Conservation (phyloP, 2,113 vertebrate species). For the Scomber scombrus region DNA sequence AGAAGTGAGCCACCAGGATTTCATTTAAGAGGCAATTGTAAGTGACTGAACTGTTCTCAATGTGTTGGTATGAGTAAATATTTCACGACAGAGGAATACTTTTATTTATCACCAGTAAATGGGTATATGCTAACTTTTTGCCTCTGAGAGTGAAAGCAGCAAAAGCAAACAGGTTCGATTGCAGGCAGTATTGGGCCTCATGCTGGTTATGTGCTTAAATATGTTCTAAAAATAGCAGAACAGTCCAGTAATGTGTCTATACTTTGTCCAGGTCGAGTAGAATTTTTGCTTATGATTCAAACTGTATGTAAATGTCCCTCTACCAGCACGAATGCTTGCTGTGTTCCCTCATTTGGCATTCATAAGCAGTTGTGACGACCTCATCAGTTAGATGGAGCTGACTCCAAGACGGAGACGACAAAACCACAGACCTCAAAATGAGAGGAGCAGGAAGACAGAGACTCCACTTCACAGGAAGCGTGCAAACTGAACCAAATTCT, state of each 20-base stretch:
- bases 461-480: slow-evolving; percentile 78
- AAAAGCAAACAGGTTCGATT: slow-evolving; percentile 30
- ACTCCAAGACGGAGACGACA: slow-evolving; percentile 80
- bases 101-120: slow-evolving; percentile 40
- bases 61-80: slow-evolving; percentile 23
- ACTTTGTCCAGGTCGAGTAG: slow-evolving; percentile 59
- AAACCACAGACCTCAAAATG: slow-evolving; percentile 84
- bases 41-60: slow-evolving; percentile 54
- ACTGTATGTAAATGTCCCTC: slow-evolving; percentile 71
- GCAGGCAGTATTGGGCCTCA: not conserved
- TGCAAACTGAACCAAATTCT: slow-evolving; percentile 64
- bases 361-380: slow-evolving; percentile 81
- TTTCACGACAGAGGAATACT: slow-evolving; percentile 41
- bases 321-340: slow-evolving; percentile 18
- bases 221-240: slow-evolving; percentile 32
- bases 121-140: slow-evolving; percentile 16
- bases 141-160: slow-evolving; percentile 11
- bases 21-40: slow-evolving; percentile 53
- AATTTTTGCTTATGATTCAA: slow-evolving; percentile 72
- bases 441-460: slow-evolving; percentile 75
- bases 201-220: slow-evolving; percentile 24
- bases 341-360: slow-evolving; percentile 73
- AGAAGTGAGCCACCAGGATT: slow-evolving; percentile 43
- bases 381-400: slow-evolving; percentile 82
- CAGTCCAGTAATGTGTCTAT: slow-evolving; percentile 29